A percentile compares a stretch with the other conserved stretches of the same genome.
Evolutionary conservation across 2,888 invertebrate genomes (phyloP).

Genomic region (Cinara cedri): DNA sequence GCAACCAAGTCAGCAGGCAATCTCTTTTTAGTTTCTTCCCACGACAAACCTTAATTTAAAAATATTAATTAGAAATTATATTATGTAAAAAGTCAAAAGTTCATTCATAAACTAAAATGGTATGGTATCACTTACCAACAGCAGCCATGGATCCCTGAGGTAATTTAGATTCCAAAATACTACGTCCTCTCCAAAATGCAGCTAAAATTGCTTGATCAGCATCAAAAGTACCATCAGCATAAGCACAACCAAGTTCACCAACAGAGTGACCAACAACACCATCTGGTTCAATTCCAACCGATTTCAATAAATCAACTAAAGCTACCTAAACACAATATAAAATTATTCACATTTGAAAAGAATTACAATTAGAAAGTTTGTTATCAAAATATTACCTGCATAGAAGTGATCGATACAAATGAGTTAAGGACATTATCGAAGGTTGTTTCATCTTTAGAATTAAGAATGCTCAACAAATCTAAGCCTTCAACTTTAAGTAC

Average conservation of each 20-base stretch:
- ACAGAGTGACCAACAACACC: slow-evolving; percentile 91
- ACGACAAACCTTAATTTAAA: slow-evolving; percentile 68
- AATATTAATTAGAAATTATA: not conserved
- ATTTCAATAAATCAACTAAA: slow-evolving; percentile 83
- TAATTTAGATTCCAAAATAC: slow-evolving; percentile 78
- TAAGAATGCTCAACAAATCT: slow-evolving; percentile 81
- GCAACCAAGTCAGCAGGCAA: slow-evolving; percentile 81
- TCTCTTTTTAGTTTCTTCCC: slow-evolving; percentile 78
- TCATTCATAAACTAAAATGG: not conserved
- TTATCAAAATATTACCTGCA: slow-evolving; percentile 69
- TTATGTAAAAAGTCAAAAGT: not conserved
- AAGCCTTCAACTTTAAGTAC: slow-evolving; percentile 79
- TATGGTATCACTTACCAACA: slow-evolving; percentile 68
- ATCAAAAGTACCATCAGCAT: slow-evolving; percentile 83
- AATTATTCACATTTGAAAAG: not conserved
- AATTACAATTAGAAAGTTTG: not conserved
- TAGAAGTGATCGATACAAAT: slow-evolving; percentile 92
- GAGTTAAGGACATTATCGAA: slow-evolving; percentile 88
- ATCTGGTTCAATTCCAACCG: slow-evolving; percentile 81
- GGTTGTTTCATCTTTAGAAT: slow-evolving; percentile 75
- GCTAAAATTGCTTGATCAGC: slow-evolving; percentile 92
- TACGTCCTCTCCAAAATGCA: slow-evolving; percentile 91
- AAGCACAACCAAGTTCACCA: slow-evolving; percentile 72
- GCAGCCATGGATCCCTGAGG: slow-evolving; percentile 88
- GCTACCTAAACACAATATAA: slow-evolving; percentile 75